A percentile compares a stretch with the other conserved stretches of the same genome.
phyloP scores from a whole-genome alignment of 2,797 vertebrate species.

The Propithecus deckenii region DNA sequence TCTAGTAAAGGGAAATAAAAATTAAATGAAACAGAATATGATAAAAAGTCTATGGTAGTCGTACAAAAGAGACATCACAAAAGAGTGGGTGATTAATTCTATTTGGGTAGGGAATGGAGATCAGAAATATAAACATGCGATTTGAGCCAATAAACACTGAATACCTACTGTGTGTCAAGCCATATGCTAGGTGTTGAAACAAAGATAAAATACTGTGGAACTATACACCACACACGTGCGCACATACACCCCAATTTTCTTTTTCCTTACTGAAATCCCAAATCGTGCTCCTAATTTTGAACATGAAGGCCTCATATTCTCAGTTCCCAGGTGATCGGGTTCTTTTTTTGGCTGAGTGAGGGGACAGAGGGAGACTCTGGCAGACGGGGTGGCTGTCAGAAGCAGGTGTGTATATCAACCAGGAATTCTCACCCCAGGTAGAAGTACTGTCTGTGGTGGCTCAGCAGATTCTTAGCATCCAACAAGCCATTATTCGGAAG shows the following conservation, averaged over 20 bases:
- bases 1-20: not conserved
- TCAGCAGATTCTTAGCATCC: constrained; percentile 96
- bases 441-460: constrained; percentile 97
- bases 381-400: not conserved
- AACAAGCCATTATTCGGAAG: constrained; percentile 92
- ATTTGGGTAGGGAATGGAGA: not conserved
- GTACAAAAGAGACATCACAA: not conserved
- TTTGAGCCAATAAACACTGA: not conserved
- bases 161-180: not conserved
- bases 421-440: constrained; percentile 85
- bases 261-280: not conserved
- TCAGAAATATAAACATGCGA: not conserved
- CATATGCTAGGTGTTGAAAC: not conserved
- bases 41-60: not conserved
- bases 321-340: not conserved
- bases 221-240: not conserved
- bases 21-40: not conserved
- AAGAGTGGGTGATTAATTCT: not conserved
- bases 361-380: not conserved
- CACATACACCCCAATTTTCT: not conserved
- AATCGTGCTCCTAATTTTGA: not conserved
- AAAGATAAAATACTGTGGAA: not conserved
- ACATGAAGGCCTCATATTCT: not conserved
- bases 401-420: not conserved
- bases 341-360: not conserved